Base-by-base conservation (phyloP, 2,113 vertebrate genomes). In the Cynocephalus volans region DNA sequence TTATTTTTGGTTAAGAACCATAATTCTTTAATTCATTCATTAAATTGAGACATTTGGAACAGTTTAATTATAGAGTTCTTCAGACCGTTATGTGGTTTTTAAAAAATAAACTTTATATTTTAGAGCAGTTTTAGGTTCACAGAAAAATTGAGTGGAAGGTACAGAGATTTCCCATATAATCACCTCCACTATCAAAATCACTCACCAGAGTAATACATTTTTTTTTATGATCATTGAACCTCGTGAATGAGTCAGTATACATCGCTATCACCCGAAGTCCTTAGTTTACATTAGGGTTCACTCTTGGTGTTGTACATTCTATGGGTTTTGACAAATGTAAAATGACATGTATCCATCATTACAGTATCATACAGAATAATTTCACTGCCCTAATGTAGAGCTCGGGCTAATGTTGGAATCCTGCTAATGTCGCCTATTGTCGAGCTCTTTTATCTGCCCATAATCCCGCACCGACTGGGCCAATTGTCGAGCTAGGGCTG, bases 1-100 rank as follows among this genome's bases (percentile, higher is more conserved):
- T 33, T 17, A n/a, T 36, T 50, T 62, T 33, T 50, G 70, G 64
- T 84, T 95, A 79, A 87, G 75, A 62, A 90, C 69, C 18, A 75
- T 67, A 92, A 80, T 82, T 75, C 33, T 90, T 89, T 82, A 85
- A 84, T 76, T 96, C n/a, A 92, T n/a, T 89, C 52, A 72, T 73
- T 52, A 75, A 88, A 92, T 50, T 50, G 60, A 96, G 17, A 54
- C 21, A 76, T 77, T 86, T 92, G 88, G 6, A 88, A 69, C 52
- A 64, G 60, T 86, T 93, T 92, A 87, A 70, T 84, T 80, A 75
- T 50, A 93, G 45, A 91, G 62, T 19, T 90, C 26, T 95, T 84
- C 72, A 85, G 72, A 60, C 8, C 85, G 26, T 85, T 85, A 21
- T 67, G 73, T 86, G 67, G 17, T 83, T 87, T 90, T 33, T 45